Percentiles rank a stretch among this genome's conserved stretches.
Conservation (phyloP, 2,797 vertebrate species). For the Anolis apletophallus region DNA sequence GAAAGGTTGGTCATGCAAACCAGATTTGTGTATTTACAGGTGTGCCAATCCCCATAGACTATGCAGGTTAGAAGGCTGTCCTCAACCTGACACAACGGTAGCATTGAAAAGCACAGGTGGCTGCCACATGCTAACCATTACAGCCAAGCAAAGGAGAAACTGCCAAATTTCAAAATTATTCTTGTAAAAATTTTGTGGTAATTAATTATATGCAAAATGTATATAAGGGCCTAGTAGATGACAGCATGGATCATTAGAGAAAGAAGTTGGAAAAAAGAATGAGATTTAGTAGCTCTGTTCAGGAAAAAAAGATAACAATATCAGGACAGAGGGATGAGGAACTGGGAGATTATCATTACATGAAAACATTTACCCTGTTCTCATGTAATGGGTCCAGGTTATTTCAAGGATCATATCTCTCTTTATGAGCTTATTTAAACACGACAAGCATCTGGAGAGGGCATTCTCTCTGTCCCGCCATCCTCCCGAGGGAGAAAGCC, state of each 20-base stretch:
- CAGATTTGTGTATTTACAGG: not conserved
- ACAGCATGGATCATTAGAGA: not conserved
- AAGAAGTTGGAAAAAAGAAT: not conserved
- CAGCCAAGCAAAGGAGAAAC: not conserved
- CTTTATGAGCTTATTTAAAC: too few species aligned
- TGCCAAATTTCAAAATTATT: not conserved
- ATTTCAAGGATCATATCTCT: too few species aligned
- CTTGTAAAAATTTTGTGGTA: not conserved
- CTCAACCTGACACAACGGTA: not conserved
- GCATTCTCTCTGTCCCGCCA: too few species aligned
- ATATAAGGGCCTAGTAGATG: not conserved
- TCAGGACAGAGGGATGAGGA: not conserved
- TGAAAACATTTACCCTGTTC: not conserved
- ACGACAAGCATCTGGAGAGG: too few species aligned
- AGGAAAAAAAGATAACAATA: too few species aligned
- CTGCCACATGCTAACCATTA: too few species aligned
- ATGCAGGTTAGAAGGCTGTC: too few species aligned
- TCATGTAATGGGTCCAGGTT: not conserved
- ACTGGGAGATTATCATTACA: not conserved
- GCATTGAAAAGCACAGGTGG: not conserved
- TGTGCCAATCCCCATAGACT: not conserved
- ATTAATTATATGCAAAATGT: too few species aligned
- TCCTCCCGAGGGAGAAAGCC: too few species aligned
- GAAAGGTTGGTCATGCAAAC: not conserved
- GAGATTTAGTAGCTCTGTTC: not conserved